These are phyloP conservation scores for Thereva nobilitata DNA, from an alignment of 2,888 invertebrate genomes.

Conservation along the genomic window DNA sequence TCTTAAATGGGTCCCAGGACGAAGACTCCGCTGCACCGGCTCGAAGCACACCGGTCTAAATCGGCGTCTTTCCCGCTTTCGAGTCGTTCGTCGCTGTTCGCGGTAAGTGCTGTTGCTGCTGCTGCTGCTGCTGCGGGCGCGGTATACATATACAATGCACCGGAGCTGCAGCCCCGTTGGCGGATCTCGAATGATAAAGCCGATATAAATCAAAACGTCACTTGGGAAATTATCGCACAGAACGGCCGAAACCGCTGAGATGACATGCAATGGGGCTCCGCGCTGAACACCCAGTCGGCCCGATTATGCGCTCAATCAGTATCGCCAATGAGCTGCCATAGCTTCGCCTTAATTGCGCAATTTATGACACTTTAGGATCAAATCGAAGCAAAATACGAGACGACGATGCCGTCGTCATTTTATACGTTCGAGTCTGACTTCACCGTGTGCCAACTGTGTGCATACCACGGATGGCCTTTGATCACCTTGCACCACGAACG, in stretches of 20 bases:
- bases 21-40: background rate
- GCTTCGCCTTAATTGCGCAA: conserved; percentile 33
- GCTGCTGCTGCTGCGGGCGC: background rate
- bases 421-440: too few species aligned
- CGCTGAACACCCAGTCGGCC: conserved; percentile 24
- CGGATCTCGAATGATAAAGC: conserved; percentile 31
- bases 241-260: conserved; percentile 21
- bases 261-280: conserved; percentile 20
- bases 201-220: conserved; percentile 41
- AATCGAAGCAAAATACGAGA: conserved; percentile 28
- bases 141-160: too few species aligned
- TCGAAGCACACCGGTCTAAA: conserved; percentile 18
- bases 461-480: too few species aligned
- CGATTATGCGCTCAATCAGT: conserved; percentile 35
- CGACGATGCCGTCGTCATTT: conserved; percentile 10
- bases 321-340: conserved; percentile 9
- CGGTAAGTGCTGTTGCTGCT: conserved; percentile 11
- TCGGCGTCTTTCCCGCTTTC: background rate
- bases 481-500: too few species aligned
- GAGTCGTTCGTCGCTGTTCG: conserved; percentile 21
- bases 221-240: conserved; percentile 38
- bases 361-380: conserved; percentile 37
- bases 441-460: too few species aligned
- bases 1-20: conserved; percentile 24
- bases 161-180: conserved; percentile 6